A percentile compares a stretch with the other conserved stretches of the same genome.
Conservation (phyloP, 2,113 vertebrate species). For the Varanus komodoensis region DNA sequence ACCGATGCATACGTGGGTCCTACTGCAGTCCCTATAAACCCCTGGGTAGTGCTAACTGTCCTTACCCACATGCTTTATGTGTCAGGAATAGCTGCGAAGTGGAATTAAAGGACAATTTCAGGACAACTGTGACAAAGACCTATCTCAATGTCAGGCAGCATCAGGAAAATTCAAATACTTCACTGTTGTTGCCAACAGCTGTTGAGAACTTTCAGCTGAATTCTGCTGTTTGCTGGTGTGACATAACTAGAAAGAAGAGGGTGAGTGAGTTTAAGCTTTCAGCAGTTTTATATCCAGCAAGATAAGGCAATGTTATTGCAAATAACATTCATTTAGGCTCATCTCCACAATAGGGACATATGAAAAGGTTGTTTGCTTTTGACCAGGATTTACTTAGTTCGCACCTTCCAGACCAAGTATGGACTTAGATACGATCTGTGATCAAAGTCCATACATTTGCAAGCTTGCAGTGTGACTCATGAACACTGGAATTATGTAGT, state of each 20-base stretch:
- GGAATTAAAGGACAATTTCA: not conserved
- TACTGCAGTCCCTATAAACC: too few species aligned
- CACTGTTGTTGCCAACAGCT: not conserved
- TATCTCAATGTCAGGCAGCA: not conserved
- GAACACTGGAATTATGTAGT: not conserved
- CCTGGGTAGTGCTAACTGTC: too few species aligned
- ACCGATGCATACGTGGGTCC: too few species aligned
- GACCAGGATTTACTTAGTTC: too few species aligned
- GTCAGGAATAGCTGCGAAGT: not conserved
- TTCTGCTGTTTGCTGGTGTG: not conserved
- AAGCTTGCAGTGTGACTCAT: too few species aligned
- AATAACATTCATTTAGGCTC: not conserved
- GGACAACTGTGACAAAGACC: not conserved
- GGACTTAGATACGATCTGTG: too few species aligned
- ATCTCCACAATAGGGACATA: not conserved
- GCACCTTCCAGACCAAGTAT: too few species aligned
- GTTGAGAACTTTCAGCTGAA: not conserved
- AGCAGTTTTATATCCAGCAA: not conserved
- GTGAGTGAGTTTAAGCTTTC: not conserved
- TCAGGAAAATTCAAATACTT: not conserved
- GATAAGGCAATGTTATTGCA: not conserved
- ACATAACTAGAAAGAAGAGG: not conserved
- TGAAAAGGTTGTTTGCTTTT: too few species aligned
- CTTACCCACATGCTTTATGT: not conserved
- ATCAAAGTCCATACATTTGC: too few species aligned